These are phyloP conservation scores for Rhamnusium bicolor DNA, from an alignment of 2,888 invertebrate genomes.

Conservation along the genomic window DNA sequence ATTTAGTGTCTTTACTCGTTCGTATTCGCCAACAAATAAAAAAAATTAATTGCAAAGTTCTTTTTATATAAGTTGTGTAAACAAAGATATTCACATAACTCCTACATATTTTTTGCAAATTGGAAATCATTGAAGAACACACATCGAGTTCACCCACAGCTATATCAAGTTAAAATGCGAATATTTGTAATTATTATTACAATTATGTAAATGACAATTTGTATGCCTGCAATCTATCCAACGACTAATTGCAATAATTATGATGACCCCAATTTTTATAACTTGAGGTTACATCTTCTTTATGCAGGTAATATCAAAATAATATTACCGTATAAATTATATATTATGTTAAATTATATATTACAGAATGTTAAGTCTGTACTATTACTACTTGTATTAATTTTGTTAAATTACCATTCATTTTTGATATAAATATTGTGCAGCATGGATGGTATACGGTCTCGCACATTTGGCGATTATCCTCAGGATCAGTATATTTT, in stretches of 20 bases:
- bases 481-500: neutral
- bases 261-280: constrained; percentile 12
- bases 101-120: neutral
- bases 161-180: neutral
- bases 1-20: too few relatives aligned
- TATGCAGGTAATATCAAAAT: constrained; percentile 25
- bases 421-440: neutral
- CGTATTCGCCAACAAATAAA: neutral
- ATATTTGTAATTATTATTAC: constrained; percentile 12
- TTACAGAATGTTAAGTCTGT: neutral
- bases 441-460: neutral
- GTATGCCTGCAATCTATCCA: neutral
- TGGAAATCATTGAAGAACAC: constrained; percentile 6
- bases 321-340: constrained; percentile 22
- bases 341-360: constrained; percentile 3
- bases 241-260: constrained; percentile 28
- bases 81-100: neutral
- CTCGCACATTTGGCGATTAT: neutral
- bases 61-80: too few relatives aligned
- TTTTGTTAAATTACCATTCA: neutral
- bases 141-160: constrained; percentile 11
- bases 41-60: neutral
- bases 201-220: constrained; percentile 16
- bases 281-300: constrained; percentile 22
- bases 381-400: neutral